phyloP scores from a whole-genome alignment of 2,888 invertebrate species.

The Dryocosmus kuriphilus region DNA sequence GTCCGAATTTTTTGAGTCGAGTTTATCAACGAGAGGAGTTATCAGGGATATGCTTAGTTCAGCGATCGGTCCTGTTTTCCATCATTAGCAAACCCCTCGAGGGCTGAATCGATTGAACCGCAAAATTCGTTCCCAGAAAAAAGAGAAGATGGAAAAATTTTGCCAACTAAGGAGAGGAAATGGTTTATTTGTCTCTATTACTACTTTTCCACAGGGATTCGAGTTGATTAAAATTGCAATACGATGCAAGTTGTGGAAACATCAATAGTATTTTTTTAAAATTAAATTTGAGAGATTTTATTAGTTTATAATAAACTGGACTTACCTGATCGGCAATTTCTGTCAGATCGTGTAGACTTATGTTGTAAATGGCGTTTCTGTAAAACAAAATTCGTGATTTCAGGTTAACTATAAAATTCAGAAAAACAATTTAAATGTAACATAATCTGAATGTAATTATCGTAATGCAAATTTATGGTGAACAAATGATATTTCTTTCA shows the following conservation, averaged over 20 bases:
- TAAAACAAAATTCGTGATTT: slow-evolving; percentile 64
- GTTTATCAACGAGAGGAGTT: slow-evolving; percentile 34
- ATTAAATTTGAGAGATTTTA: not conserved
- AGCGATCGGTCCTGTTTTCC: slow-evolving; percentile 39
- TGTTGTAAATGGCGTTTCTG: slow-evolving; percentile 94
- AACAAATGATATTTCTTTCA: no score
- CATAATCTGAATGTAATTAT: no score
- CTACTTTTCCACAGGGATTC: not conserved
- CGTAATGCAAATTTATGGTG: no score
- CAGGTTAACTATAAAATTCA: not conserved
- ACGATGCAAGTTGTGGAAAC: not conserved
- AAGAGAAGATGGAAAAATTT: slow-evolving; percentile 20
- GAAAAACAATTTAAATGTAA: no score
- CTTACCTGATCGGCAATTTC: slow-evolving; percentile 86
- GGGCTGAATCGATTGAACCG: slow-evolving; percentile 28
- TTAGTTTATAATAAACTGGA: slow-evolving; percentile 21
- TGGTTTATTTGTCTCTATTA: not conserved
- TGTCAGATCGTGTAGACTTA: slow-evolving; percentile 90
- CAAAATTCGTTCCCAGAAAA: slow-evolving; percentile 29
- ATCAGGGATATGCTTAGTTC: slow-evolving; percentile 37
- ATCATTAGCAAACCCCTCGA: slow-evolving; percentile 36
- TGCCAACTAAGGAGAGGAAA: slow-evolving; percentile 23
- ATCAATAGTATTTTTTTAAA: not conserved
- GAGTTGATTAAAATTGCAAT: slow-evolving; percentile 7
- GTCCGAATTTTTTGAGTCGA: slow-evolving; percentile 32